phyloP scores from a whole-genome alignment of 2,797 vertebrate genomes.

The Pelodytes ibericus region DNA sequence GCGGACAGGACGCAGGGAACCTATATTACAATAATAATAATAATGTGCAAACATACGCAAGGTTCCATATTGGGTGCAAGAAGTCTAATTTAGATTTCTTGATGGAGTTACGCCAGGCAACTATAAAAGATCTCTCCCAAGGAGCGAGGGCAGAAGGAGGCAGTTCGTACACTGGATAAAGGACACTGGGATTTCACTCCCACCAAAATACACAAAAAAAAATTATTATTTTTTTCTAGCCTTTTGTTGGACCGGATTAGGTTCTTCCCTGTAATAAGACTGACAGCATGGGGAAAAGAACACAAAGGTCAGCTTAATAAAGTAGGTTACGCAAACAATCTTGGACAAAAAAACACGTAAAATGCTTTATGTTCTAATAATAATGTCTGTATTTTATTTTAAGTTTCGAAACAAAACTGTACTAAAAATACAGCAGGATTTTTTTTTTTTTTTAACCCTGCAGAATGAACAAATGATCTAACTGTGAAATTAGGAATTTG shows the following conservation, averaged over 20 bases:
- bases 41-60: background rate
- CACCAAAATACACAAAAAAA: slow-evolving; percentile 38
- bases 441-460: no score
- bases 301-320: slow-evolving; percentile 44
- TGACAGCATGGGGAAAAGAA: slow-evolving; percentile 21
- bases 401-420: no score
- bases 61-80: slow-evolving; percentile 47
- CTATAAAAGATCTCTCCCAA: slow-evolving; percentile 33
- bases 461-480: no score
- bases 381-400: background rate
- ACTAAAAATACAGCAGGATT: no score
- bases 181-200: slow-evolving; percentile 42
- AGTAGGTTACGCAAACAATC: slow-evolving; percentile 29
- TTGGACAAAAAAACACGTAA: slow-evolving; percentile 39
- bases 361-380: slow-evolving; percentile 27
- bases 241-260: slow-evolving; percentile 44
- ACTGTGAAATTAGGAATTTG: no score
- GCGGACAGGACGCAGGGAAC: slow-evolving; percentile 26
- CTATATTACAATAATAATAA: background rate
- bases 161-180: no score
- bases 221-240: slow-evolving; percentile 21
- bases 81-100: slow-evolving; percentile 37
- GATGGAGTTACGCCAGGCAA: slow-evolving; percentile 41
- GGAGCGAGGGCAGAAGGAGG: slow-evolving; percentile 17
- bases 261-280: slow-evolving; percentile 43